Percentiles rank a stretch among this genome's conserved stretches.
These are phyloP conservation scores for Vollenhovia emeryi DNA, from an alignment of 1,140 invertebrate species.

Conservation along the genomic window DNA sequence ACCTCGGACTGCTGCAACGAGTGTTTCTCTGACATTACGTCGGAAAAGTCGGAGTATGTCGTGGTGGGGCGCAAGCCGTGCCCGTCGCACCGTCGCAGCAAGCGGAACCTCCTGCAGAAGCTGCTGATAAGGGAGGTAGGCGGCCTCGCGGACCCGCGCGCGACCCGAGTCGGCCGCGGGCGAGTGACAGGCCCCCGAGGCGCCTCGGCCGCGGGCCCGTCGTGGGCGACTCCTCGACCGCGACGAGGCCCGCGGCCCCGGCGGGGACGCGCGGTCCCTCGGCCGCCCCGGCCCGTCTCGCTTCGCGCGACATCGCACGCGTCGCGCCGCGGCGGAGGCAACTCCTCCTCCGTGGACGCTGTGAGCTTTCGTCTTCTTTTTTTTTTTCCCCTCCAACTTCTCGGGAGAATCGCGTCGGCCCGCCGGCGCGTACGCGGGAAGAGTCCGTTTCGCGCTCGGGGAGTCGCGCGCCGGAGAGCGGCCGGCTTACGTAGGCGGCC, in stretches of 20 bases:
- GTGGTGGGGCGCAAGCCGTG: constrained; percentile 80
- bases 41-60: constrained; percentile 80
- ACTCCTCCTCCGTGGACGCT: not conserved
- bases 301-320: not conserved
- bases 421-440: not conserved
- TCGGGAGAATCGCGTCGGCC: not conserved
- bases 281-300: not conserved
- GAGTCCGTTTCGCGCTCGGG: not conserved
- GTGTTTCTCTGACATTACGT: constrained; percentile 83
- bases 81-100: constrained; percentile 71
- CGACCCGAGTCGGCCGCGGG: constrained; percentile 33
- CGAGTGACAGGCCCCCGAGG: constrained; percentile 62
- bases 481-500: not conserved
- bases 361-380: not conserved
- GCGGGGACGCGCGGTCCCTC: too few relatives aligned
- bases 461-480: too few relatives aligned
- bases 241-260: too few relatives aligned
- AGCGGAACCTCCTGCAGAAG: constrained; percentile 81
- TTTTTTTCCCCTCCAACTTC: not conserved
- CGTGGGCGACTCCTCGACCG: not conserved
- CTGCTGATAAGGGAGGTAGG: constrained; percentile 82
- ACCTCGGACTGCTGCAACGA: constrained; percentile 84
- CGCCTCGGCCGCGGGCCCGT: not conserved
- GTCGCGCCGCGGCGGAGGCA: too few relatives aligned
- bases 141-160: constrained; percentile 72